A percentile compares a stretch with the other conserved stretches of the same genome.
Evolutionary conservation across 2,888 invertebrate genomes (phyloP).

Genomic region (Dorcus hopei): DNA sequence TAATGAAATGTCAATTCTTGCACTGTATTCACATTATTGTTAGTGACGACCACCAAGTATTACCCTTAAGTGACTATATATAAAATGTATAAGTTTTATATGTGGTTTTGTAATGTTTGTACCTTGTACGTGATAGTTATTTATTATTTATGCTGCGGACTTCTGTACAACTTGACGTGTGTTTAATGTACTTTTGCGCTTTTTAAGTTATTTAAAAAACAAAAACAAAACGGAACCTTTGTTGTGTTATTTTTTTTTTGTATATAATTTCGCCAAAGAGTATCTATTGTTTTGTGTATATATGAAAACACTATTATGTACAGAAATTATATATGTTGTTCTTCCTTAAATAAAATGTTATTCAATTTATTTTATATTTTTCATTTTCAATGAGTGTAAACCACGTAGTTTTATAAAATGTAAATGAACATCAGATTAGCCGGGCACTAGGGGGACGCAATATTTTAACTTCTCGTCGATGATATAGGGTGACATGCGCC

Average conservation of each 20-base stretch:
- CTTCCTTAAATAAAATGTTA: constrained; percentile 41
- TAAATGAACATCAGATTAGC: too few relatives aligned
- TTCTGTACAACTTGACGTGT: constrained; percentile 24
- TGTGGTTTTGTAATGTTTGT: constrained; percentile 42
- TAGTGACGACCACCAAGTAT: constrained; percentile 3
- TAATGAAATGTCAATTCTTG: constrained; percentile 1
- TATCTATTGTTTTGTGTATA: constrained; percentile 48
- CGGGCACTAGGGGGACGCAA: too few relatives aligned
- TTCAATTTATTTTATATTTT: constrained; percentile 1
- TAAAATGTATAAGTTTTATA: constrained; percentile 30
- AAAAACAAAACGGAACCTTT: constrained; percentile 16
- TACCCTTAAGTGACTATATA: background rate
- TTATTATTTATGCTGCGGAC: constrained; percentile 21
- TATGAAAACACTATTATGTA: constrained; percentile 43
- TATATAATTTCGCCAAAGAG: constrained; percentile 52
- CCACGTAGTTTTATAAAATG: too few relatives aligned
- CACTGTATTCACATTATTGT: background rate
- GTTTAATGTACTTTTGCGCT: constrained; percentile 25
- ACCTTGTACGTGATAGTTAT: constrained; percentile 39
- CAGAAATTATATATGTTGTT: constrained; percentile 52
- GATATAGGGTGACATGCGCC: too few relatives aligned
- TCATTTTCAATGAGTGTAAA: background rate
- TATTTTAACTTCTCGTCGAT: too few relatives aligned
- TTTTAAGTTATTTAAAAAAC: constrained; percentile 9
- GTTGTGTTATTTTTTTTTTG: constrained; percentile 34